Percentiles rank a stretch among this genome's conserved stretches.
Evolutionary conservation across 2,113 vertebrate species (phyloP).

Genomic region (Lamprotornis superbus): DNA sequence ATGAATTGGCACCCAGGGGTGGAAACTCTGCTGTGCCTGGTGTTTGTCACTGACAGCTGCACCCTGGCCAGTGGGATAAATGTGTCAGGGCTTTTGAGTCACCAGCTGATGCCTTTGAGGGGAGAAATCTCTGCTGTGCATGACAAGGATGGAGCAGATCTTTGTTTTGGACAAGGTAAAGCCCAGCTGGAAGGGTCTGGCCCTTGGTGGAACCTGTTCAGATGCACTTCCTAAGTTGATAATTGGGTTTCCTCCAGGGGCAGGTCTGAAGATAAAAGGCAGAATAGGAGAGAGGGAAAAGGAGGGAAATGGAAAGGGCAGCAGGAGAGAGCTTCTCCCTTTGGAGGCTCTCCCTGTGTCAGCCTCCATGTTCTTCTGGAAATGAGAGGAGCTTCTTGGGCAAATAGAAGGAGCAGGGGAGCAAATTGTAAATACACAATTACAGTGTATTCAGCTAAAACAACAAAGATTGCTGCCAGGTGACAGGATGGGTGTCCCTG

Average conservation of each 20-base stretch:
- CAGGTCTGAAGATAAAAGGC: not conserved
- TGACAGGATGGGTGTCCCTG: not conserved
- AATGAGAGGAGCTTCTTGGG: not conserved
- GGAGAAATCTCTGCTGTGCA: not conserved
- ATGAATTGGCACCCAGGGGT: not conserved
- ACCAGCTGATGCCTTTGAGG: not conserved
- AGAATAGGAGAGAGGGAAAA: not conserved
- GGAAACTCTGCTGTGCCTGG: constrained; percentile 23
- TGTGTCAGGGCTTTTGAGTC: constrained; percentile 13
- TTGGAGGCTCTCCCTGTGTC: not conserved
- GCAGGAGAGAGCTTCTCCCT: fast-evolving
- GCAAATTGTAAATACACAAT: not conserved
- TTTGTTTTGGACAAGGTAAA: not conserved
- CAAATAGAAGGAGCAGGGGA: not conserved
- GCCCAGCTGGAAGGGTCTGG: not conserved
- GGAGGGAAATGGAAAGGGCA: not conserved
- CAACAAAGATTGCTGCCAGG: not conserved
- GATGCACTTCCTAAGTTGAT: not conserved
- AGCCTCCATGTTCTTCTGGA: not conserved
- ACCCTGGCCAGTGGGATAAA: not conserved
- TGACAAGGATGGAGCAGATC: not conserved
- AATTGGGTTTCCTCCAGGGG: not conserved
- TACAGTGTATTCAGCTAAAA: not conserved
- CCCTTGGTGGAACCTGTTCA: not conserved
- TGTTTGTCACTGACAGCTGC: constrained; percentile 46